Evolutionary conservation across 2,888 invertebrate genomes (phyloP).

Genomic region (Andrena dorsata): DNA sequence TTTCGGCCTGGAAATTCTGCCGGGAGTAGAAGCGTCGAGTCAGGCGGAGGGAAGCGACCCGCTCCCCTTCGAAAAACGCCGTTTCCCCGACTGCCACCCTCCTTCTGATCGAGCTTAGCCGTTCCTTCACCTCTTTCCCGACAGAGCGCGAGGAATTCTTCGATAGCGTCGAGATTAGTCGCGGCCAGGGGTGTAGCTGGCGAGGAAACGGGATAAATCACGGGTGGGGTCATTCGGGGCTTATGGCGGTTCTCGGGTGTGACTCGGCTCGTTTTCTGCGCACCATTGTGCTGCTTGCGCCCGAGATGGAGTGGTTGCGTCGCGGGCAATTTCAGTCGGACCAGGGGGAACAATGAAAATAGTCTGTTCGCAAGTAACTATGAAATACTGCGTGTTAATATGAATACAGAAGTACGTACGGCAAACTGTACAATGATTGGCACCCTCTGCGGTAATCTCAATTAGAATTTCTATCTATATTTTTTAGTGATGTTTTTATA

Average conservation of each 20-base stretch:
- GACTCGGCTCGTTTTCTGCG: slow-evolving; percentile 8
- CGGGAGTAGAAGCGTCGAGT: slow-evolving; percentile 24
- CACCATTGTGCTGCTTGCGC: neutral
- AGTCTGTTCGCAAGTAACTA: neutral
- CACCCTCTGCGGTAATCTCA: no score
- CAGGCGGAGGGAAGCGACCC: neutral
- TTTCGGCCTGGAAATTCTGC: neutral
- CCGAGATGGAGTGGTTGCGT: neutral
- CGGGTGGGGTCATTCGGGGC: neutral
- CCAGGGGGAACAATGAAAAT: neutral
- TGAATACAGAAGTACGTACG: no score
- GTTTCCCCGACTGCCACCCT: neutral
- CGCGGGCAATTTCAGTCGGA: slow-evolving; percentile 1
- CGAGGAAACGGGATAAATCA: slow-evolving; percentile 39
- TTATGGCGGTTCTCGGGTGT: neutral
- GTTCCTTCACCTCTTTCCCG: neutral
- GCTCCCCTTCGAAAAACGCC: neutral
- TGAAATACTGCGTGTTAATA: no score
- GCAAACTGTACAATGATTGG: no score
- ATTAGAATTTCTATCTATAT: no score
- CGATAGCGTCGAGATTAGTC: slow-evolving; percentile 31
- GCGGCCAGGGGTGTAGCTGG: neutral
- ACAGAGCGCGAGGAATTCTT: slow-evolving; percentile 11
- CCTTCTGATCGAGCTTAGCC: slow-evolving; percentile 10
- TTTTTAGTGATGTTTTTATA: no score